Evolutionary conservation across 2,797 vertebrate genomes (phyloP), one percentile per base, ranked within the genome.

Genomic region (Chelmon rostratus): DNA sequence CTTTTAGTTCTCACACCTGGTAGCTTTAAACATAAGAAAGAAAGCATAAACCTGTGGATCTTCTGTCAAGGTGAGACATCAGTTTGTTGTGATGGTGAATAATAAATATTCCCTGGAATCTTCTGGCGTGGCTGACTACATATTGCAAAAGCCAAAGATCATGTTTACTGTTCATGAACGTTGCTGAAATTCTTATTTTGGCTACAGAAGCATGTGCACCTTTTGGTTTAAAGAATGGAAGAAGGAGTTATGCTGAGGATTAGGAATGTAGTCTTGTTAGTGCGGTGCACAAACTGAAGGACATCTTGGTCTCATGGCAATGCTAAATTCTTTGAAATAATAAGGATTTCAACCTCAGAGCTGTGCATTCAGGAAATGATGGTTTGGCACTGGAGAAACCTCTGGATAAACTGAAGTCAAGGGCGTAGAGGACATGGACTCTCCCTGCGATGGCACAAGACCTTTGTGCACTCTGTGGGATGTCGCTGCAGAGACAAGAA

Each of bases 211-310:
- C 8, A 38, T 11, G 6, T 19, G 12, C 37, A 25, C 25, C 5
- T 57, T 69, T 69, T 38, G 13, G 6, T 69, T 78, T 52, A 0
- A 6, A 57, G 35, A 33, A 66, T 9, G 13, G 3, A 53, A 25
- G 3, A 15, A 8, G 9, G 40, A n/a, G 37, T 38, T 15, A 0
- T 65, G 37, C 50, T 35, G 38, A 58, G 40, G 42, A 73, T 71
- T 33, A 70, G 38, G 63, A 83, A 63, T 69, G 31, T 68, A 5
- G 74, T 68, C 28, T 12, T 84, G 57, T 78, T 80, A 58, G 54
- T 53, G 38, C 59, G 57, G 11, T 33, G 49, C 6, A 5, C 19
- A 69, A 49, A 75, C 63, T 33, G 19, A 63, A 73, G 68, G 46
- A 54, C 37, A 44, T 28, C 33, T 38, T 10, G 23, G 37, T 72